Evolutionary conservation across 2,797 vertebrate genomes (phyloP).

Genomic region (Crocodylus rhombifer): DNA sequence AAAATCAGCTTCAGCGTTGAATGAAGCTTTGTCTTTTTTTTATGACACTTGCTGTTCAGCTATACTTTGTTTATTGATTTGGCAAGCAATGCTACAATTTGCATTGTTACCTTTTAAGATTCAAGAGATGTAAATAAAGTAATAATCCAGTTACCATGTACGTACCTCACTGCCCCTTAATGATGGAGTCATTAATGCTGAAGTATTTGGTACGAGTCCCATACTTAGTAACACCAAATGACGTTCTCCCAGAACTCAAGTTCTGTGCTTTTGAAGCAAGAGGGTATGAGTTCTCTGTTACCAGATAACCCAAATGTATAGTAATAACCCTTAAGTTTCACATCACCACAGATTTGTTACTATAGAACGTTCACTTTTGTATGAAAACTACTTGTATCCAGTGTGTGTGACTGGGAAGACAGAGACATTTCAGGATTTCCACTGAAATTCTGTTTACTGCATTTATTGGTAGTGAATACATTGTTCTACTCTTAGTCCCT

Average conservation of each 20-base stretch:
- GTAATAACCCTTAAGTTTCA: not conserved
- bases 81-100: constrained; percentile 14
- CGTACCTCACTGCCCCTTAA: not conserved
- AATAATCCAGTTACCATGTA: not conserved
- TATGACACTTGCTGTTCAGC: not conserved
- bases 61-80: constrained; percentile 36
- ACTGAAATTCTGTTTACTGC: not conserved
- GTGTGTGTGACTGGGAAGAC: not conserved
- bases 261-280: not conserved
- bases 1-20: not conserved
- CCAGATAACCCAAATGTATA: not conserved
- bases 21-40: not conserved
- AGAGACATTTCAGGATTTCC: not conserved
- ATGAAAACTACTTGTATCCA: not conserved
- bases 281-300: not conserved
- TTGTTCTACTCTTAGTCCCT: not conserved
- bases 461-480: not conserved
- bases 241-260: constrained; percentile 14
- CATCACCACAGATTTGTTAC: not conserved
- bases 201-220: not conserved
- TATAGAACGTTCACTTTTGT: not conserved
- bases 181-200: not conserved
- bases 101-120: constrained; percentile 30
- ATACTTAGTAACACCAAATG: not conserved
- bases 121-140: not conserved